Percentiles rank a stretch among this genome's conserved stretches.
phyloP scores from a whole-genome alignment of 2,888 invertebrate species.

The Apodemia zela region DNA sequence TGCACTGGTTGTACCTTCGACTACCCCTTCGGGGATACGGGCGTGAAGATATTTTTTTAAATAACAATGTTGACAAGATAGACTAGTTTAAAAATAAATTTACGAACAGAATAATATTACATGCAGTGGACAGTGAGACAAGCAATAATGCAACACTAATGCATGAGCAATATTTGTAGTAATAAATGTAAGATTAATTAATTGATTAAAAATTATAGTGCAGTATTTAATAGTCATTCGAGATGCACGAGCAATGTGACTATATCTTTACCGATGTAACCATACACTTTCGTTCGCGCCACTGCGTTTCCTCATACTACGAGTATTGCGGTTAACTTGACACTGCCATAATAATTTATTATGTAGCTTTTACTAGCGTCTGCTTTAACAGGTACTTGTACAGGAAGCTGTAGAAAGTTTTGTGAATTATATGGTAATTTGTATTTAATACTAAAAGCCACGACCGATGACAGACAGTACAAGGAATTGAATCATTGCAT shows the following conservation, averaged over 20 bases:
- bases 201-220: too few relatives aligned
- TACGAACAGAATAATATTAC: too few relatives aligned
- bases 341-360: background rate
- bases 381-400: background rate
- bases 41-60: too few relatives aligned
- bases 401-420: background rate
- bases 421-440: background rate
- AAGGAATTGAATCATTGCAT: background rate
- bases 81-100: too few relatives aligned
- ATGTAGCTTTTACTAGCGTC: constrained; percentile 9
- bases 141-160: too few relatives aligned
- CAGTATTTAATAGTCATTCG: background rate
- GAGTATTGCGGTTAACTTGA: constrained; percentile 24
- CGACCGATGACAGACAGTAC: background rate
- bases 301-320: constrained; percentile 35
- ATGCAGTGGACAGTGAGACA: too few relatives aligned
- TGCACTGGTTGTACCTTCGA: too few relatives aligned
- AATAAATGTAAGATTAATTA: too few relatives aligned
- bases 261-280: background rate
- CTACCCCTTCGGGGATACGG: too few relatives aligned
- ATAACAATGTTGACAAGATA: too few relatives aligned
- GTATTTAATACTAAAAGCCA: background rate
- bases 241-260: background rate
- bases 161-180: too few relatives aligned
- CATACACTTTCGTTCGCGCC: constrained; percentile 1